Evolutionary conservation across 2,888 invertebrate genomes (phyloP), one percentile per base, ranked within the genome.

Genomic region (Apamea crenata): DNA sequence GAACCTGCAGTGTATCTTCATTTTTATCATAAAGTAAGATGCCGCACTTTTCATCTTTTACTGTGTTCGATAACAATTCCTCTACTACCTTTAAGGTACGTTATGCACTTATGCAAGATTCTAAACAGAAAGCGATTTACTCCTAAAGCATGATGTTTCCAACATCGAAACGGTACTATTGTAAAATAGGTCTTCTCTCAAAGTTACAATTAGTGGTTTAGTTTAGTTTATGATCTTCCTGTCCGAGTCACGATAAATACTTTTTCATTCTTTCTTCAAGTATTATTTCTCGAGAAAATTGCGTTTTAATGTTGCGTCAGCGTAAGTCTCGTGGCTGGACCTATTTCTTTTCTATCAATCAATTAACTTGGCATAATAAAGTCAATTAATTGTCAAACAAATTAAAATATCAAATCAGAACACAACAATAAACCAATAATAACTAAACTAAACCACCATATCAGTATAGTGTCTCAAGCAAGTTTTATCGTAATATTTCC

Each of bases 401-500:
- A 71, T 71, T 53, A 32, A 47, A 65, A 47, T 71, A 36, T 29
- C 36, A 10, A 21, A 56, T 25, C 44, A 59, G 40, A 74, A 53
- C 67, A 81, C 53, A 44, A 1, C 1, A 63, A 47, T 47, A 56
- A 61, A 67, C 66, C 25, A 71, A 61, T 29, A 32, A 47, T 77
- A 82, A 65, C 32, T 65, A 36, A 32, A 65, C 10, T 63, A 70
- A 70, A 71, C 40, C 5, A 14, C 40, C 32, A 59, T 59, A 77
- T 70, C 66, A 44, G 50, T 61, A 7, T 50, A 50, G 4, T 40
- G 66, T 66, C 8, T 4, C 0, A 36, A 82, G 68, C 68, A 32
- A 53, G 69, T 83, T 69, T 68, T 80, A 32, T 25, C 29, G 67
- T 14, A 68, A 72, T 29, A 74, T 50, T 80, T 40, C 61, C 65